Evolutionary conservation across 2,888 invertebrate genomes (phyloP), one percentile per base, ranked within the genome.

Genomic region (Syrista parreyssii): DNA sequence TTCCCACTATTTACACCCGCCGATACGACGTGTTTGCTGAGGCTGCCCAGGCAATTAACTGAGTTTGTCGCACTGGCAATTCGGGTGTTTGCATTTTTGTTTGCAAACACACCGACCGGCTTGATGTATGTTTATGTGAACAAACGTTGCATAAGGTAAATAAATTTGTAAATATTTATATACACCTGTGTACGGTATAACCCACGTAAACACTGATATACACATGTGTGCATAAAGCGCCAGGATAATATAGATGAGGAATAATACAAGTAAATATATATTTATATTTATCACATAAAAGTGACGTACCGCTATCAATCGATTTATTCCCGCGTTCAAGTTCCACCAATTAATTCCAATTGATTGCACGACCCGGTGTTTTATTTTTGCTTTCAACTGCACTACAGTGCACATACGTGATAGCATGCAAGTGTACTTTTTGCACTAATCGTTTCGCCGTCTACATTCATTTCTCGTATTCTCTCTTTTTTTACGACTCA

Each of bases 1-100:
- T 80, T 74, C 76, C 55, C 78, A 80, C 76, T 85, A 85, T 84
- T 86, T 88, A 81, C 85, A 80, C 78, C 79, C 79, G 81, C 80
- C 86, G 82, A 86, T 86, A 84, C 82, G 79, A 79, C 82, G 84
- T 86, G 84, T 88, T 88, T 88, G 83, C 84, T 79, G 78, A 84
- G 78, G 82, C 83, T 82, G 84, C 84, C 81, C 83, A 78, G 84
- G 84, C 87, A 88, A 88, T 89, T 88, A 89, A 87, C 84, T 82
- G 79, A 80, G 80, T 78, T 81, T 78, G 80, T 82, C 76, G 76
- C 74, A 79, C 79, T 80, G 78, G 75, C 75, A 76, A 80, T 79
- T 68, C 71, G 76, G 78, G 69, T 76, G 84, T 83, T 86, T 82
- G 82, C 82, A 85, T 85, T 87, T 88, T 88, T 88, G 85, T 85